phyloP scores from a whole-genome alignment of 2,888 invertebrate genomes.

The Drosophila cyrtoloma region DNA sequence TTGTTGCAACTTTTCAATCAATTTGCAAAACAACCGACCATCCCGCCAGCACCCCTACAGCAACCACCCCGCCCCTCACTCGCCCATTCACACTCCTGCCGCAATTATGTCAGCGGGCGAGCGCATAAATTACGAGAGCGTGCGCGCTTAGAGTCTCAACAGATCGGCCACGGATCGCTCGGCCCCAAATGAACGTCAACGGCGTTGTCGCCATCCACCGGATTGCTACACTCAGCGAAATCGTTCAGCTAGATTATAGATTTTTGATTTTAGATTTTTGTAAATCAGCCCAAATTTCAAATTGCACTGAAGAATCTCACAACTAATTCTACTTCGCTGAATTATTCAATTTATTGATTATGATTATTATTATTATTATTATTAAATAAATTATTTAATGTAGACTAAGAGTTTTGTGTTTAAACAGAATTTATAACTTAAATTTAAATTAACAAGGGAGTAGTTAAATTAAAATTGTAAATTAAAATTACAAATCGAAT shows the following conservation, averaged over 20 bases:
- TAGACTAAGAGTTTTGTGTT: neutral
- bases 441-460: neutral
- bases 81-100: slow-evolving; percentile 25
- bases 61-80: neutral
- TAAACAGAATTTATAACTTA: neutral
- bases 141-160: slow-evolving; percentile 42
- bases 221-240: slow-evolving; percentile 47
- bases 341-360: neutral
- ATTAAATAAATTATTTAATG: neutral
- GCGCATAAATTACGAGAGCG: slow-evolving; percentile 70
- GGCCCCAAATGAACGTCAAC: slow-evolving; percentile 64
- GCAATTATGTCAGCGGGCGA: slow-evolving; percentile 76
- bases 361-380: neutral
- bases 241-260: neutral
- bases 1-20: slow-evolving; percentile 76
- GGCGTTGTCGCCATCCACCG: slow-evolving; percentile 43
- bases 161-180: slow-evolving; percentile 37
- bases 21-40: slow-evolving; percentile 53
- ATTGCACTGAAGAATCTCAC: neutral
- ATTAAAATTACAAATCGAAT: neutral
- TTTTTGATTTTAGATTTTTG: no score
- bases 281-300: neutral
- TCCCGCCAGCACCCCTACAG: neutral
- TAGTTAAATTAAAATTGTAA: neutral
- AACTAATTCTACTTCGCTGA: neutral